Percentiles rank a stretch among this genome's conserved stretches.
Evolutionary conservation across 2,113 vertebrate species (phyloP).

Genomic region (Scopus umbretta): DNA sequence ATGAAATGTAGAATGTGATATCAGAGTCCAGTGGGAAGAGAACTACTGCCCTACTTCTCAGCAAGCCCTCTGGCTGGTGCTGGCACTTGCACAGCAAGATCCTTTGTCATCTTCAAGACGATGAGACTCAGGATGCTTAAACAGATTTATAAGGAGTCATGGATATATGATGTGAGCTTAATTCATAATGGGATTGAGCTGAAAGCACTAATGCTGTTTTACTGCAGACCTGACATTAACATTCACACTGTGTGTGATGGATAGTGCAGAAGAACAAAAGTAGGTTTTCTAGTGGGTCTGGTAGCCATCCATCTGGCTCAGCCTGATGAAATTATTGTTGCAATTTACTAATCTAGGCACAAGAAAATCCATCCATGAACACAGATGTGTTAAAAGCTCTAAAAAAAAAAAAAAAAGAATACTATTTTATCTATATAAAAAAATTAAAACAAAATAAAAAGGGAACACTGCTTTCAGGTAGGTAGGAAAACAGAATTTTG

Average conservation of each 20-base stretch:
- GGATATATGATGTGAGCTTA: slow-evolving; percentile 28
- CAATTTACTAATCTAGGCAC: background rate
- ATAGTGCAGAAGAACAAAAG: background rate
- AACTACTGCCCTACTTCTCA: background rate
- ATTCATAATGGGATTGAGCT: slow-evolving; percentile 25
- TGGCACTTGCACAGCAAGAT: background rate
- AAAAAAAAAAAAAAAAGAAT: background rate
- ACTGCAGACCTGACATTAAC: slow-evolving; percentile 24
- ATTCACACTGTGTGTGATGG: background rate
- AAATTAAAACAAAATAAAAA: background rate
- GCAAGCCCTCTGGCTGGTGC: background rate
- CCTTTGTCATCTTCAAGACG: background rate
- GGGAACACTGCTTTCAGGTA: background rate
- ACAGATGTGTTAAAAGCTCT: background rate
- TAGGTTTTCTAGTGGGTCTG: background rate
- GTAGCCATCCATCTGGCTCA: background rate
- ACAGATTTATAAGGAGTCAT: slow-evolving; percentile 17
- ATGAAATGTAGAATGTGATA: background rate
- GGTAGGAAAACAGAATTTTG: background rate
- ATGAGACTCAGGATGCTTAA: background rate
- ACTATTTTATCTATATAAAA: background rate
- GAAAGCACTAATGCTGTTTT: slow-evolving; percentile 38
- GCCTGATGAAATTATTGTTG: background rate
- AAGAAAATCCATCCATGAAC: background rate
- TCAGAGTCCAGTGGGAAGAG: background rate